Percentiles rank a stretch among this genome's conserved stretches.
These are phyloP conservation scores for Tribolium madens DNA, from an alignment of 1,140 invertebrate species.

Conservation along the genomic window DNA sequence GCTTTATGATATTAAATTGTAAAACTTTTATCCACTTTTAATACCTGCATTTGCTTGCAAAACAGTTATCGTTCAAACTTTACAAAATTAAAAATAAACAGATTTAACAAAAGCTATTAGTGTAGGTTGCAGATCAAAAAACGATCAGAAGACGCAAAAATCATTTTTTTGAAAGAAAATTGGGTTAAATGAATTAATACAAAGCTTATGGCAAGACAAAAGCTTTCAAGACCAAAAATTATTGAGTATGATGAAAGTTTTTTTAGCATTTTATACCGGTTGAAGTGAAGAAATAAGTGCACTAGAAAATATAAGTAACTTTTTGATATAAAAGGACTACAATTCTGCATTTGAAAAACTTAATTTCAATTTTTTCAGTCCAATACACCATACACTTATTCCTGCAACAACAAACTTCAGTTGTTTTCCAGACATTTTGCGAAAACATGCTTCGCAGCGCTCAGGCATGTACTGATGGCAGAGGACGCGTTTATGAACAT, in stretches of 20 bases:
- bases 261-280: slow-evolving; percentile 11
- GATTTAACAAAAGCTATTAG: neutral
- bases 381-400: too few species aligned
- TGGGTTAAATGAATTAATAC: slow-evolving; percentile 19
- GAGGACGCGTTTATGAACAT: too few species aligned
- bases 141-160: neutral
- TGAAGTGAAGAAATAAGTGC: too few species aligned
- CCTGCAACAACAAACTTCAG: too few species aligned
- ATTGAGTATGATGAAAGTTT: neutral
- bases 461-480: too few species aligned
- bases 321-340: too few species aligned
- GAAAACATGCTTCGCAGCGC: too few species aligned
- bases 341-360: too few species aligned
- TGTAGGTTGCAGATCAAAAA: neutral
- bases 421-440: too few species aligned
- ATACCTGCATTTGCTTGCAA: neutral
- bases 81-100: neutral
- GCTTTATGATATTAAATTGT: neutral
- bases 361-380: too few species aligned
- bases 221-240: slow-evolving; percentile 6
- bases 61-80: neutral
- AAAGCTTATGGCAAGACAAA: slow-evolving; percentile 23
- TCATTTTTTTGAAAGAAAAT: slow-evolving; percentile 10
- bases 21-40: neutral
- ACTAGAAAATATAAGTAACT: too few species aligned